Evolutionary conservation across 2,797 vertebrate genomes (phyloP), one percentile per base, ranked within the genome.

Genomic region (Hippopotamyrus pictus): DNA sequence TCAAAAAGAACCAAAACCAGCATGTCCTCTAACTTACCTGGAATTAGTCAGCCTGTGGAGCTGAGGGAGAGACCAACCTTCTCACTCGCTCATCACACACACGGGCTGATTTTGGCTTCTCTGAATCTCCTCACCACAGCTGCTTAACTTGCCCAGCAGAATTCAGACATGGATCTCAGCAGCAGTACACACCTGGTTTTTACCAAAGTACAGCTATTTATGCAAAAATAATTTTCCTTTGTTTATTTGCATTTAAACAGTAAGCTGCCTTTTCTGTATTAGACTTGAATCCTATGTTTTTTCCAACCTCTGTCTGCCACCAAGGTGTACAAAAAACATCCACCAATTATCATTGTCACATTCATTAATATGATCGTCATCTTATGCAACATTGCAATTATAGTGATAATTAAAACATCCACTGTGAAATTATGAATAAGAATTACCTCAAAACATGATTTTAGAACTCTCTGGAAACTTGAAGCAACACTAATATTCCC

Each of bases 391-490:
- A 57, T 41, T 59, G 51, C 12, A 54, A 57, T 86, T 57, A 57
- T 37, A 37, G 29, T 87, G 7, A 59, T 57, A 87, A 87, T 87
- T 87, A 87, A 87, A 87, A 59, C 85, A 87, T 87, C 85, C 33
- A 3, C 85, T 87, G 53, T 29, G 51, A 87, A 87, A 87, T 57
- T 59, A 59, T 57, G 33, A 37, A 57, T 51, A 86, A 29, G 12
- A 59, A 87, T 3, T n/a, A 41, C 85, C 33, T 59, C 12, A 25
- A 57, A 57, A 87, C 50, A 41, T 59, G 1, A 59, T 54, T 87
- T 41, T 41, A 53, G 17, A 57, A 87, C 25, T 87, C 51, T 86
- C 25, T 37, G 4, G 51, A 33, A 87, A 29, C 85, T 57, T 53
- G 53, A 59, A 41, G 29, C 25, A 41, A 8, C 33, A 33, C 29